Evolutionary conservation across 1,140 invertebrate species (phyloP).

Genomic region (Drosophila nikananu): DNA sequence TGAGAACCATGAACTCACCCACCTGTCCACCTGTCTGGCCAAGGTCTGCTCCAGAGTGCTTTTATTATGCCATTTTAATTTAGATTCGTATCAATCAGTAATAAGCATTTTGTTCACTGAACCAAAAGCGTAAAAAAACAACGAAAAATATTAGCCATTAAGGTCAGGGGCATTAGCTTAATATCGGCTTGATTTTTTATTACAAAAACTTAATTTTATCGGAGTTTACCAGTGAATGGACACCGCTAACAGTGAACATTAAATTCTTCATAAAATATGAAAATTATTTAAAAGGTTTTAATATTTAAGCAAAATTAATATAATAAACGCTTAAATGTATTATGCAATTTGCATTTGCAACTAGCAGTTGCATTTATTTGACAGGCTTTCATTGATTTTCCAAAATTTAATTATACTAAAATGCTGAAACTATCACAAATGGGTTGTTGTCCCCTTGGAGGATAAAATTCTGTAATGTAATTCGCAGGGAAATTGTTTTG

Average conservation of each 20-base stretch:
- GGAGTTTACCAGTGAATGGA: conserved; percentile 9
- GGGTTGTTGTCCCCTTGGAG: neutral
- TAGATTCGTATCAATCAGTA: conserved; percentile 80
- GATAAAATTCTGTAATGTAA: neutral
- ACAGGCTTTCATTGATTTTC: neutral
- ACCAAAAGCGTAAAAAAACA: conserved; percentile 35
- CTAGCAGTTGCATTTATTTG: neutral
- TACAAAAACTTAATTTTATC: conserved; percentile 32
- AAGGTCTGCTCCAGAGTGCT: conserved; percentile 57
- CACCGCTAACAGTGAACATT: neutral
- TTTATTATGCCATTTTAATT: conserved; percentile 83
- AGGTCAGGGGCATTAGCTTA: conserved; percentile 69
- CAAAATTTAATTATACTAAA: conserved; percentile 8
- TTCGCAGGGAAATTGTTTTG: neutral
- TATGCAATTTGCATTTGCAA: neutral
- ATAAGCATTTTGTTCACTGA: conserved; percentile 68
- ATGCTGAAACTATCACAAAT: neutral
- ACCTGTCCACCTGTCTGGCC: conserved; percentile 49
- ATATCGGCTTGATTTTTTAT: conserved; percentile 66
- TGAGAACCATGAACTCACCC: conserved; percentile 13
- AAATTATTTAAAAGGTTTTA: neutral
- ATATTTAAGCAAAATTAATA: neutral
- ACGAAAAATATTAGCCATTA: conserved; percentile 51
- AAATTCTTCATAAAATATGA: neutral
- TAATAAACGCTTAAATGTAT: neutral